Base-by-base conservation (phyloP, 2,797 vertebrate genomes). In the Poeciliopsis paucimaculata region DNA sequence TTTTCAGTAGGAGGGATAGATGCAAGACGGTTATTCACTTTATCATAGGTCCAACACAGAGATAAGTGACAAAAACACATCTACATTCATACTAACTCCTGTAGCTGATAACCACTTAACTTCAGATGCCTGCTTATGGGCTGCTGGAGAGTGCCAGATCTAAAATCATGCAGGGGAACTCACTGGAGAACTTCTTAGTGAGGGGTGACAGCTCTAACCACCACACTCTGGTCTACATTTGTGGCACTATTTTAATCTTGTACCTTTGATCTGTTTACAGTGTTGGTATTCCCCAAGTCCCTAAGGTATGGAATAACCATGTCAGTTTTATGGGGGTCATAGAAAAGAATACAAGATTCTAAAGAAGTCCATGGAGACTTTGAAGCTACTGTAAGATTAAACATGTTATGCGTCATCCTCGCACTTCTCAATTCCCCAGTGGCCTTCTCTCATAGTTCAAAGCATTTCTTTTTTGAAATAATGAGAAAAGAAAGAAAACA, bases 381-480 rank as follows among this genome's bases (percentile, higher is more conserved):
- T 73, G 76, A 81, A 87, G 76, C 77, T 81, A 76, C 77, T 73
- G 81, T 84, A 89, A 84, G 82, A 91, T 89, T 84, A 87, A 87
- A 90, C 83, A 87, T 82, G 83, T 86, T 88, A 88, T 90, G 84
- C 89, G 85, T 91, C 85, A 75, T 78, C 82, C 46, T 10, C 76
- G 0, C 28, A 74, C 70, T 77, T 79, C 77, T 66, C 72, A 76
- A 77, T 79, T 91, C 91, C 87, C 92, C 49, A 39, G 89, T 91
- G 90, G 49, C 46, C 46, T 78, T 87, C 79, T 81, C 77, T 86
- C 60, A 70, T 79, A 91, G 83, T 92, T 93, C 91, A 93, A 94
- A 93, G 88, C 78, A 47, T 70, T 53, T 78, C 73, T 83, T 81
- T 34, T 86, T 79, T 88, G 75, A 91, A 91, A 92, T 91, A 92